Base-by-base conservation (phyloP, 2,888 invertebrate genomes). In the Morinoia aosen region DNA sequence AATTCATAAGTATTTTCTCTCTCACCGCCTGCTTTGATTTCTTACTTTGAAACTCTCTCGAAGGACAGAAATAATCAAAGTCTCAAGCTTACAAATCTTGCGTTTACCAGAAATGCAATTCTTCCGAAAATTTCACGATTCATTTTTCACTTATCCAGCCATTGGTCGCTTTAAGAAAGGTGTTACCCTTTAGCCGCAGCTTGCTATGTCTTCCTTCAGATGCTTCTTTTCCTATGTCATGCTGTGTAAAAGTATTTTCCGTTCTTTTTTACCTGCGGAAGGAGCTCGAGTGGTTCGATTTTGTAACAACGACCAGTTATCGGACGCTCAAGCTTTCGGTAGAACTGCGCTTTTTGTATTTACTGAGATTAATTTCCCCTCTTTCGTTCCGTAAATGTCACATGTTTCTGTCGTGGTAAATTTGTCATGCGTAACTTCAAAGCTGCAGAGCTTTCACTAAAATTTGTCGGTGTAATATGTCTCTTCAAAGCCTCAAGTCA, bases 1-100 rank as follows among this genome's bases (percentile, higher is more conserved):
- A 33, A 33, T 33, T 25, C 61, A 16, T 76, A 76, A 25, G 19
- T 76, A 76, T 76, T 76, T 48, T 88, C 76, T 58, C 91, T 95
- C 95, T 95, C 95, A 58, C 91, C 14, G 58, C n/a, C 91, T 56
- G 40, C 16, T 33, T 10, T 88, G 10, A 88, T 64, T 88, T 61
- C 39, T 40, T 61, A n/a, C 95, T 58, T 16, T 40, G 19, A 58
- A 25, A 58, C 64, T 95, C 14, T 91, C 56, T 91, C 1, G 76
- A 76, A 76, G 25, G 3, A 76, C 76, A 76, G 76, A 76, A 76
- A 76, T 76, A 76, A 76, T 76, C 76, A 76, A 61, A 61, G 33
- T 76, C 76, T 76, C 1, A 19, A 76, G 76, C 76, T 76, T 61
- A 76, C 25, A 2, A 2, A 76, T 76, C 33, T 76, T 33, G 16